Evolutionary conservation across 2,888 invertebrate species (phyloP).

Genomic region (Gibbula magus): DNA sequence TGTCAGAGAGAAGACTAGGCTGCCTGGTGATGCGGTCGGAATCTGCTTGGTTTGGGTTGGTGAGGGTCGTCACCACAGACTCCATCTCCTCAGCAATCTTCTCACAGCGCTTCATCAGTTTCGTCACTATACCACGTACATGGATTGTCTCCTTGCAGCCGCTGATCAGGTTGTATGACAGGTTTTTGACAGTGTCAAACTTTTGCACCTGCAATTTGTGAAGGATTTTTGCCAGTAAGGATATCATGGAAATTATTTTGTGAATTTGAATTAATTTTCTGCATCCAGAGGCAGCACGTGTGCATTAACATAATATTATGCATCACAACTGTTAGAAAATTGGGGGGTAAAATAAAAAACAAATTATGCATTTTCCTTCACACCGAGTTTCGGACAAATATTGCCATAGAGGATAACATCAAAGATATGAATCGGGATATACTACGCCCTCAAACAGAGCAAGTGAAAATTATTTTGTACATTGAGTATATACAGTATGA

Average conservation of each 20-base stretch:
- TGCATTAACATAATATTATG: too few relatives aligned
- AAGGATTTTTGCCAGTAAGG: not conserved
- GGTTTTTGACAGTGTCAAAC: slow-evolving; percentile 79
- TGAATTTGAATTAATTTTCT: not conserved
- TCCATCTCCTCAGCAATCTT: slow-evolving; percentile 87
- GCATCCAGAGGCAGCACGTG: not conserved
- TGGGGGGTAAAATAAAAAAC: too few relatives aligned
- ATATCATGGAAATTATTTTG: too few relatives aligned
- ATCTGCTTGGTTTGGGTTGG: slow-evolving; percentile 75
- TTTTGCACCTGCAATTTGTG: slow-evolving; percentile 77
- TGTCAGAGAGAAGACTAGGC: slow-evolving; percentile 82
- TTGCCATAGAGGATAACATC: too few relatives aligned
- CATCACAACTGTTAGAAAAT: too few relatives aligned
- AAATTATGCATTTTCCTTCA: too few relatives aligned
- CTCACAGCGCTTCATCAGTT: slow-evolving; percentile 90
- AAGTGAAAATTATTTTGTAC: too few relatives aligned
- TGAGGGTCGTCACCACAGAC: slow-evolving; percentile 82
- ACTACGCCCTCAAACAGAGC: too few relatives aligned
- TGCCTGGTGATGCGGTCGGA: slow-evolving; percentile 81
- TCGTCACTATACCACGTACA: slow-evolving; percentile 85
- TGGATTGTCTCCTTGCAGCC: slow-evolving; percentile 81
- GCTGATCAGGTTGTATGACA: slow-evolving; percentile 88
- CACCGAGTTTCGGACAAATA: too few relatives aligned
- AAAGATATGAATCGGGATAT: too few relatives aligned
- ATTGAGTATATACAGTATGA: too few relatives aligned